phyloP scores from a whole-genome alignment of 1,140 invertebrate genomes.

The Drosophila miranda region DNA sequence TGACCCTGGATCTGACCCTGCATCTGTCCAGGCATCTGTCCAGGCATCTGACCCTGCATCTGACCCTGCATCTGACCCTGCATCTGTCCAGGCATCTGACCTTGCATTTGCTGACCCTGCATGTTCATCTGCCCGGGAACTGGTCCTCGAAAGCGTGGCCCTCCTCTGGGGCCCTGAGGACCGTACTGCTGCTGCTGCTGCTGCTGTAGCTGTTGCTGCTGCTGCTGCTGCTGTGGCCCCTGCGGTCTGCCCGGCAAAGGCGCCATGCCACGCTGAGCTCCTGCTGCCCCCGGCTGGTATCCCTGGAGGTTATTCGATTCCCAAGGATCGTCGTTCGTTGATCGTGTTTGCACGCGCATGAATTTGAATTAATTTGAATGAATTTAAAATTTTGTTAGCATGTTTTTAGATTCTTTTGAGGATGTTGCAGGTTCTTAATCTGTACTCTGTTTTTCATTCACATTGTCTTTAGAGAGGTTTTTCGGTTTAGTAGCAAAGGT shows the following conservation, averaged over 20 bases:
- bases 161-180: slow-evolving; percentile 62
- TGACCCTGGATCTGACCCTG: slow-evolving; percentile 57
- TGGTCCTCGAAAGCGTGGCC: slow-evolving; percentile 69
- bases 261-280: slow-evolving; percentile 79
- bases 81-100: slow-evolving; percentile 48
- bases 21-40: slow-evolving; percentile 51
- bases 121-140: slow-evolving; percentile 64
- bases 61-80: slow-evolving; percentile 40
- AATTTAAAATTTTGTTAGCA: slow-evolving; percentile 75
- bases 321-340: slow-evolving; percentile 7
- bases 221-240: slow-evolving; percentile 78
- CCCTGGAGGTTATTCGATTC: slow-evolving; percentile 54
- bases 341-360: slow-evolving; percentile 44
- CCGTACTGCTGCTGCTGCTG: slow-evolving; percentile 68
- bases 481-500: slow-evolving; percentile 31
- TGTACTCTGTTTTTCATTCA: slow-evolving; percentile 80
- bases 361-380: slow-evolving; percentile 78
- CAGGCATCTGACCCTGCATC: slow-evolving; percentile 48
- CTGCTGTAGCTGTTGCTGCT: slow-evolving; percentile 73
- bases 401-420: slow-evolving; percentile 48
- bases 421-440: slow-evolving; percentile 49
- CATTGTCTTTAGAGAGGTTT: slow-evolving; percentile 68
- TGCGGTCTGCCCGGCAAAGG: slow-evolving; percentile 66
- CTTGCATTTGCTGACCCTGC: slow-evolving; percentile 51
- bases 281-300: slow-evolving; percentile 75